phyloP scores from a whole-genome alignment of 2,797 vertebrate species.

The Coregonus sp. region DNA sequence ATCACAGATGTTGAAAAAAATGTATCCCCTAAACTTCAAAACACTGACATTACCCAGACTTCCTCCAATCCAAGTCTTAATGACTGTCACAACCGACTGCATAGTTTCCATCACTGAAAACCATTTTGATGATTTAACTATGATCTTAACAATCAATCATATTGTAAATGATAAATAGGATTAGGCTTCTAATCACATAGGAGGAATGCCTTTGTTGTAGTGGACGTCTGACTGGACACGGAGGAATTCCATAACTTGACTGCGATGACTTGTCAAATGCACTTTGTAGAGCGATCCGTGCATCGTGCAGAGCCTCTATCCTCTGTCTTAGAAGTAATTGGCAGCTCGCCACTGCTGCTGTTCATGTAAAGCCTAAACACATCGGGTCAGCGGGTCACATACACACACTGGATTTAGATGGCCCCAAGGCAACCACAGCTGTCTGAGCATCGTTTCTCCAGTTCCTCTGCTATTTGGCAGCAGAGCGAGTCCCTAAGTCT shows the following conservation, averaged over 20 bases:
- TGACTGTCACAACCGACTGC: not conserved
- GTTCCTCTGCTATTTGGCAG: not conserved
- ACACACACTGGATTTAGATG: not conserved
- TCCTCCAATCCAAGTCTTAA: not conserved
- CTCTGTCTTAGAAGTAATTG: not conserved
- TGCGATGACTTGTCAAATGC: not conserved
- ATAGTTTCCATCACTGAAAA: not conserved
- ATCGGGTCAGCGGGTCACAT: slow-evolving; percentile 4
- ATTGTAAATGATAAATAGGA: slow-evolving; percentile 16
- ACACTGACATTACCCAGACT: slow-evolving; percentile 9
- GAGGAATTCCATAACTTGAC: not conserved
- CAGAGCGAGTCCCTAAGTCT: not conserved
- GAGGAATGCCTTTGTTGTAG: slow-evolving; percentile 5
- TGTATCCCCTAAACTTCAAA: not conserved
- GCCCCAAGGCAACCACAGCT: not conserved
- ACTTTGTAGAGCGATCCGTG: not conserved
- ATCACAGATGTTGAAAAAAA: not conserved
- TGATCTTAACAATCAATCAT: slow-evolving; percentile 1
- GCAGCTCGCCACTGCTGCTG: not conserved
- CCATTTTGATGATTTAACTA: not conserved
- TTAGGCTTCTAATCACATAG: not conserved
- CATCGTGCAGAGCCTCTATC: not conserved
- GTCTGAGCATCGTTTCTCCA: not conserved
- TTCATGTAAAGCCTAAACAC: slow-evolving; percentile 8
- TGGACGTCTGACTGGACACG: not conserved